phyloP scores from a whole-genome alignment of 2,113 vertebrate genomes.

The Anhinga anhinga region DNA sequence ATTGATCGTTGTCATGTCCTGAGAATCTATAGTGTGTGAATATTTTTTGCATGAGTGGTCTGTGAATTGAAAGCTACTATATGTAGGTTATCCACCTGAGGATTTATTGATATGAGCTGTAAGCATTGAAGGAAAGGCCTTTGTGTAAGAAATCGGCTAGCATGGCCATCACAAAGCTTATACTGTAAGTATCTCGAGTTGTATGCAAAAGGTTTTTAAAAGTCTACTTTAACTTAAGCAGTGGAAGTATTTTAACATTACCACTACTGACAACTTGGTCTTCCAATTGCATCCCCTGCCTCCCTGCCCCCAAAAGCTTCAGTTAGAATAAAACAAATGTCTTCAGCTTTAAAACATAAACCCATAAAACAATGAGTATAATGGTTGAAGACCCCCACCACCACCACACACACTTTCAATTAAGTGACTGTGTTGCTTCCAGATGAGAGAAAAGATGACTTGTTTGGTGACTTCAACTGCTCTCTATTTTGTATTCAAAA shows the following conservation, averaged over 20 bases:
- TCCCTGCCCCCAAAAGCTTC: neutral
- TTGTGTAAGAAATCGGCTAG: neutral
- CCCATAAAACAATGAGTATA: neutral
- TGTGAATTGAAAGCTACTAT: neutral
- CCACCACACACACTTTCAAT: neutral
- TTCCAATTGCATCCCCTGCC: neutral
- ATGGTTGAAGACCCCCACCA: neutral
- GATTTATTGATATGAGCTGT: neutral
- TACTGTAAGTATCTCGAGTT: neutral
- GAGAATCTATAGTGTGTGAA: neutral
- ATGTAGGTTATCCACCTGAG: neutral
- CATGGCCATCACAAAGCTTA: rapidly evolving
- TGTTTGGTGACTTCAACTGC: neutral
- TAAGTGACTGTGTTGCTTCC: neutral
- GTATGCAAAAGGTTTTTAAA: neutral
- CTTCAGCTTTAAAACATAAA: neutral
- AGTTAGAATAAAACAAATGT: neutral
- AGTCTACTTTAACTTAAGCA: neutral
- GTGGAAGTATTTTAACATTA: neutral
- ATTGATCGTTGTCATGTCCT: neutral
- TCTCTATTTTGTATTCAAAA: neutral
- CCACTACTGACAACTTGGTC: neutral
- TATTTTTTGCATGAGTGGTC: neutral
- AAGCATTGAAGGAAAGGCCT: neutral
- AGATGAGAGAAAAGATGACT: neutral